Conservation (phyloP, 2,113 vertebrate genomes). For the Petromus typicus region DNA sequence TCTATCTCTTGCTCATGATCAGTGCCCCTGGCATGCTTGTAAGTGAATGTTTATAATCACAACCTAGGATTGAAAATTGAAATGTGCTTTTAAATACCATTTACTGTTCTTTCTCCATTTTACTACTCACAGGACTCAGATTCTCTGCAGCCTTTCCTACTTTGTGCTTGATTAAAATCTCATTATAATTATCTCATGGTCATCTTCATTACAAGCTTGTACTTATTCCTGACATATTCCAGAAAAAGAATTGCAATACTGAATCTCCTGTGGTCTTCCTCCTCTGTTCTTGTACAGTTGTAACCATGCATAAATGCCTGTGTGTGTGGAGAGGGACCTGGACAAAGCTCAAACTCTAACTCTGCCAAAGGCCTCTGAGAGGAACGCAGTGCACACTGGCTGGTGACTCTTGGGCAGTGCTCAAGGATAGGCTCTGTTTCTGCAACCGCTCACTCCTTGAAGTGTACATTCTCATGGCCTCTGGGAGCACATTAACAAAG, state of each 20-base stretch:
- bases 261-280: background rate
- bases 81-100: background rate
- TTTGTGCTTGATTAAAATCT: background rate
- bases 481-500: background rate
- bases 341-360: background rate
- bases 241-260: background rate
- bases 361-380: background rate
- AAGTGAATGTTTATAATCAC: background rate
- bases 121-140: background rate
- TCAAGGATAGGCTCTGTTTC: background rate
- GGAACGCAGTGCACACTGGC: too few species aligned
- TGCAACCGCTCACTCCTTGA: background rate
- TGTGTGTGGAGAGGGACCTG: background rate
- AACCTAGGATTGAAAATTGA: background rate
- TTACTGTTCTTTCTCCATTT: background rate
- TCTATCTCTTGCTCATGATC: background rate
- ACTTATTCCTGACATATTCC: background rate
- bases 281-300: background rate
- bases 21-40: background rate
- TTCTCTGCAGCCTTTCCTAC: background rate
- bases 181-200: background rate
- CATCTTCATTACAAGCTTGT: background rate
- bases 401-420: background rate
- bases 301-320: background rate
- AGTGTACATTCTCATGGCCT: background rate